Evolutionary conservation across 1,140 invertebrate species (phyloP), one percentile per base, ranked within the genome.

Genomic region (Choristoneura fumiferana): DNA sequence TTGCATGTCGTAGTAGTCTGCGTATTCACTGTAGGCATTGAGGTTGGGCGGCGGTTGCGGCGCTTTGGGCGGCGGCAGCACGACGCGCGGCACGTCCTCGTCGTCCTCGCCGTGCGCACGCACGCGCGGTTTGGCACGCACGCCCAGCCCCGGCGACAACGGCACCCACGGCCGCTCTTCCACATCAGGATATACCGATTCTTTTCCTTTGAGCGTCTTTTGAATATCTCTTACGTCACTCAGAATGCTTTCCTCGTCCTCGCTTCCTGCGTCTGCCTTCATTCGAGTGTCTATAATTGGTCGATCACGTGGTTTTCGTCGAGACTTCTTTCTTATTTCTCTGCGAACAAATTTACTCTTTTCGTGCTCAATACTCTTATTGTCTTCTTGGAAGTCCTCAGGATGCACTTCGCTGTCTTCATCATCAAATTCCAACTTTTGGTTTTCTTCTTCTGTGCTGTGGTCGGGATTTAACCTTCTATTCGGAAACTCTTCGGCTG

Each of bases 1-100:
- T 58, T 81, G 83, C 79, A 90, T 84, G 59, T 91, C 90, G 29
- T 82, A 78, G 62, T 79, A 87, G 33, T 85, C 76, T 9, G 67
- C 67, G 43, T 82, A 80, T 40, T 77, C 68, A 14, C 8, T 2
- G 8, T 73, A 57, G 18, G 60, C 33, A 35, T 64, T 62, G 6
- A 10, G 17, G n/a, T 15, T 37, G 12, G 37, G 15, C 45, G 43
- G 14, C 12, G 37, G 15, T 39, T 34, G 14, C 12, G 53, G 63
- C 57, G 13, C 39, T 36, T 40, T 57, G 43, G n/a, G 62, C 49
- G 9, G 66, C 62, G n/a, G 35, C 10, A 18, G 13, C 15, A 35
- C 36, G 1, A 60, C 29, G 10, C 33, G 37, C 12, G 54, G 18
- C 17, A 15, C 35, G 8, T 55, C 10, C 36, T 49, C 17, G 56